phyloP scores from a whole-genome alignment of 2,888 invertebrate species.

The Ferrisia virgata region DNA sequence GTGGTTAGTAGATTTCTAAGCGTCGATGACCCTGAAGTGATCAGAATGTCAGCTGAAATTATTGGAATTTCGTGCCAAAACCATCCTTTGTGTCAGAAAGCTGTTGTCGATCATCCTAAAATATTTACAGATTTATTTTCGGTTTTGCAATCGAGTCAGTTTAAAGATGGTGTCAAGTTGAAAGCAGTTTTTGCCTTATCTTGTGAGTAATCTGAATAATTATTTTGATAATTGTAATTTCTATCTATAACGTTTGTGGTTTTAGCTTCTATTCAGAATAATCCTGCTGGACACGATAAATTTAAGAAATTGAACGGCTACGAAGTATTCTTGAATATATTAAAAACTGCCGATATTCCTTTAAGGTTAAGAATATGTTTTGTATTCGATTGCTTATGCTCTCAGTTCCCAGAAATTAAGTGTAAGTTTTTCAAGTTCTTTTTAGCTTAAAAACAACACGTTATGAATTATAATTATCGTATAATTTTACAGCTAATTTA shows the following conservation, averaged over 20 bases:
- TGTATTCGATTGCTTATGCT: slow-evolving; percentile 34
- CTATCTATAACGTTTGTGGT: not conserved
- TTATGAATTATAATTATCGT: not conserved
- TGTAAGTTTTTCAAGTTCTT: not conserved
- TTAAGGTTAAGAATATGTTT: slow-evolving; percentile 36
- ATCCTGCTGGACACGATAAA: slow-evolving; percentile 32
- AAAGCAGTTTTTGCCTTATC: slow-evolving; percentile 40
- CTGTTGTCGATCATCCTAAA: slow-evolving; percentile 8
- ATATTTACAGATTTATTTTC: slow-evolving; percentile 28
- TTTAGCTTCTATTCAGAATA: slow-evolving; percentile 36
- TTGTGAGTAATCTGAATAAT: not conserved
- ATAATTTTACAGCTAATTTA: not conserved
- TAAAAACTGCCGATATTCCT: slow-evolving; percentile 32
- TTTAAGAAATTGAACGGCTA: slow-evolving; percentile 37
- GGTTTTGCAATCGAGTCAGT: not conserved
- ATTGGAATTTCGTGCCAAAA: slow-evolving; percentile 38
- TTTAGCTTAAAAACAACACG: not conserved
- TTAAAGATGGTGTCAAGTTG: slow-evolving; percentile 22
- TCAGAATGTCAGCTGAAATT: slow-evolving; percentile 34
- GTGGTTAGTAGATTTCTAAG: slow-evolving; percentile 19
- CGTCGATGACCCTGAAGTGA: not conserved
- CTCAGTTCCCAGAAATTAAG: slow-evolving; percentile 37
- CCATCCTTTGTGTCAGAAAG: slow-evolving; percentile 34
- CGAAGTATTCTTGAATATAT: not conserved
- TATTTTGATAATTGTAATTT: not conserved